Base-by-base conservation (phyloP, 2,888 invertebrate genomes). In the Athrips mouffetella region DNA sequence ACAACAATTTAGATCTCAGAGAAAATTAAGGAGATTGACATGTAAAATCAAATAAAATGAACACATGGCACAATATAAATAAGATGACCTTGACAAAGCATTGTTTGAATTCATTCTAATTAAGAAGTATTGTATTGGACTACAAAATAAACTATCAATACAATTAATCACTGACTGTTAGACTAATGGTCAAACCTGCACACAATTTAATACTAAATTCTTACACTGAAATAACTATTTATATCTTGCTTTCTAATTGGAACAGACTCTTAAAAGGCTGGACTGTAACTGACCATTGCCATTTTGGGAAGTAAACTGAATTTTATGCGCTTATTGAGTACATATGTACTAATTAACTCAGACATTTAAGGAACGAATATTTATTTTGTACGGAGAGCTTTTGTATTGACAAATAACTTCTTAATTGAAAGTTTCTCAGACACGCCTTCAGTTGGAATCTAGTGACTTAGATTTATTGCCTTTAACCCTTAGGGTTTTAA, bases 361-460 rank as follows among this genome's bases (percentile, higher is more conserved):
- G 57, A 61, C 63, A 40, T 69, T 62, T 66, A 49, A 40, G 29
- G 33, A 42, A 49, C 51, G 15, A 48, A 46, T 47, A 49, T 51
- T 46, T 53, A 44, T 44, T 50, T 44, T 49, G 31, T 45, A 37
- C 40, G 44, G 8, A 29, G 53, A 53, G n/a, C 52, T 45, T 48
- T 54, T 60, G 56, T n/a, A 53, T 47, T 59, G 59, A 62, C 60
- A 60, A 63, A 67, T 70, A 67, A 61, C 55, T 62, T 63, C 57
- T 66, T 74, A 73, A 73, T 73, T 70, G 65, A 61, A 60, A 59
- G 66, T 67, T 76, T 77, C 77, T 57, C 76, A 76, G 71, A 54
- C 74, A 54, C 71, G 59, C 57, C 61, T 40, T 23, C 16, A 15
- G 30, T 10, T 30, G n/a, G n/a, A 30, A 25, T 25, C n/a, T n/a